Evolutionary conservation across 2,888 invertebrate species (phyloP), one percentile per base, ranked within the genome.

Genomic region (Eumacrocentrus americanus): DNA sequence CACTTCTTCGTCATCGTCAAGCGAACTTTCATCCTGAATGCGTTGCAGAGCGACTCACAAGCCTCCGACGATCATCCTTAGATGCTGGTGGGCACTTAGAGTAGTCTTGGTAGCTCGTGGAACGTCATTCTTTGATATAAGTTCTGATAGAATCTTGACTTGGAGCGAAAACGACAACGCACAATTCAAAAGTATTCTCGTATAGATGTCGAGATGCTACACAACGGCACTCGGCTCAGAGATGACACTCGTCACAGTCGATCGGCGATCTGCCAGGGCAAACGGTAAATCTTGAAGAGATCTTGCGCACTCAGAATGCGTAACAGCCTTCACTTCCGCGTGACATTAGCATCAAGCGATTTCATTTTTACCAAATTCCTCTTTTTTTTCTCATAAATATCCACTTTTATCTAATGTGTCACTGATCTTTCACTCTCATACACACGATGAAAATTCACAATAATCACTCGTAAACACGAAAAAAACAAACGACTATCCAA

Each of bases 1-100:
- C 74, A 73, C 67, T 70, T 75, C 67, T 72, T 74, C 70, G 70
- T 73, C 77, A 72, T 76, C 63, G 69, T 74, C 65, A 61, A 51
- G 34, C 67, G 64, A 63, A 63, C 59, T 70, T 67, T 70, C 70
- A 67, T 70, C 63, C 55, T 63, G 63, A 42, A 42, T 42, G 20
- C 42, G 2, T 42, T 42, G 2, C 20, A 42, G 16, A 4, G 11
- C 18, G 18, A 42, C 42, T 42, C 7, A 42, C 20, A 18, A 6
- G 11, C 9, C 18, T 42, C n/a, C n/a, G 42, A 42, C 16, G 42
- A 20, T 42, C 18, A 42, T 42, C 20, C 16, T 42, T 11, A 35
- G 14, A 42, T 23, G 42, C 18, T 18, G 11, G 44, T 5, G 14
- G 35, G 11, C 38, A 46, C 47, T 48, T 47, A 48, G 29, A 23